Percentiles rank a stretch among this genome's conserved stretches.
Evolutionary conservation across 2,888 invertebrate species (phyloP).

Genomic region (Cantharis lateralis): DNA sequence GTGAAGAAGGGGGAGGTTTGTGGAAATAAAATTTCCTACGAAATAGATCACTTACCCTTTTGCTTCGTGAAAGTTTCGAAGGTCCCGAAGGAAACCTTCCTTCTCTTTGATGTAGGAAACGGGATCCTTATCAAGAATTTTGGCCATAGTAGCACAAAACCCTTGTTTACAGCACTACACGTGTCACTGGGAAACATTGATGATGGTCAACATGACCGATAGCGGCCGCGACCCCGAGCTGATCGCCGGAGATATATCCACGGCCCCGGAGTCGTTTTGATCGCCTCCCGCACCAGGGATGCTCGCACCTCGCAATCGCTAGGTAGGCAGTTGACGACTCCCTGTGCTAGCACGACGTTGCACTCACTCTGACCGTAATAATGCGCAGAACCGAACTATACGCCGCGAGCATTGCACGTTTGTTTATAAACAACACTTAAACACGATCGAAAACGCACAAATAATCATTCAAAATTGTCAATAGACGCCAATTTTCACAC

Average conservation of each 20-base stretch:
- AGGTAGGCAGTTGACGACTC: slow-evolving; percentile 55
- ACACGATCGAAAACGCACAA: slow-evolving; percentile 39
- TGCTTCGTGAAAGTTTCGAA: slow-evolving; percentile 88
- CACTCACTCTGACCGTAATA: slow-evolving; percentile 55
- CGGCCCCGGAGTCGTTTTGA: slow-evolving; percentile 51
- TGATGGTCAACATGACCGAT: slow-evolving; percentile 52
- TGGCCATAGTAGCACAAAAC: slow-evolving; percentile 61
- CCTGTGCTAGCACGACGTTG: slow-evolving; percentile 59
- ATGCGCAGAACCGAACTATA: slow-evolving; percentile 57
- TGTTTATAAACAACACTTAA: slow-evolving; percentile 47
- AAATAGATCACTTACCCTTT: slow-evolving; percentile 75
- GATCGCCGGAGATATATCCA: slow-evolving; percentile 39
- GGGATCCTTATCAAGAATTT: slow-evolving; percentile 69
- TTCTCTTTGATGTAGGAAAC: slow-evolving; percentile 78
- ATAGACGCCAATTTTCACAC: slow-evolving; percentile 34
- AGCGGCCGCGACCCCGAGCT: slow-evolving; percentile 49
- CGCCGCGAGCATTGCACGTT: slow-evolving; percentile 50
- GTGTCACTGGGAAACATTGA: slow-evolving; percentile 52
- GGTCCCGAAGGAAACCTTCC: slow-evolving; percentile 80
- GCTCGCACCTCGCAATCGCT: slow-evolving; percentile 52
- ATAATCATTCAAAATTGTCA: slow-evolving; percentile 26
- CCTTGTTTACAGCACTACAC: slow-evolving; percentile 50
- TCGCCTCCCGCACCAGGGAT: slow-evolving; percentile 57
- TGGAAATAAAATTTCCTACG: not conserved
- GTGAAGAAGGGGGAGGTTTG: slow-evolving; percentile 20